Evolutionary conservation across 2,113 vertebrate species (phyloP), one percentile per base, ranked within the genome.

Genomic region (Carassius carassius): DNA sequence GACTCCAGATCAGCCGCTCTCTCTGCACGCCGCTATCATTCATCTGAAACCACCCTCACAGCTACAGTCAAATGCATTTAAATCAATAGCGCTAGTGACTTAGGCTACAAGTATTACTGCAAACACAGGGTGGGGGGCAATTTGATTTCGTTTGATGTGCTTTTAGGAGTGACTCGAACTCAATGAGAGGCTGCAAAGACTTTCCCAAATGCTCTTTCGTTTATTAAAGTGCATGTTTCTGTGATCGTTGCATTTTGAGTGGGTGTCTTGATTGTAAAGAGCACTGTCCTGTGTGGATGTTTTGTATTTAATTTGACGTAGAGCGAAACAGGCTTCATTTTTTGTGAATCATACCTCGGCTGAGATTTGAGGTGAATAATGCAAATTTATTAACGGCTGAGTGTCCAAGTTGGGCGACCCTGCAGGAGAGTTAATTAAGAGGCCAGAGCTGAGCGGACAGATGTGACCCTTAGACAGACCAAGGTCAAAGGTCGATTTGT

Each of bases 1-100:
- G 87, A 90, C 84, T 88, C 88, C 88, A 86, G 88, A 88, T 89
- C 85, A 84, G 76, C 86, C 81, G 79, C 75, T 77, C 69, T 80
- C 72, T 72, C 41, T 21, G 44, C 62, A 37, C 67, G 17, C 84
- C 83, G 17, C 77, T 72, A 47, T 83, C 58, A 63, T 74, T 86
- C 70, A 76, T 81, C 73, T 63, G 51, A 65, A 72, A 69, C 51
- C 51, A 82, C 81, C 81, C 60, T 63, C 69, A 65, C 87, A 75
- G 81, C 84, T 80, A 65, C 44, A 75, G 80, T 62, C 37, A 88
- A 72, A 75, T 65, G 77, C 81, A 79, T 87, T 85, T 81, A 84
- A 73, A 58, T 11, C 25, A 76, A 60, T 81, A 81, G 69, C 5
- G 19, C 58, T 37, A 69, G 29, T 67, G 29, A 84, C 29, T 65